Evolutionary conservation across 1,140 invertebrate species (phyloP), one percentile per base, ranked within the genome.

Genomic region (Saccostrea glomerata): DNA sequence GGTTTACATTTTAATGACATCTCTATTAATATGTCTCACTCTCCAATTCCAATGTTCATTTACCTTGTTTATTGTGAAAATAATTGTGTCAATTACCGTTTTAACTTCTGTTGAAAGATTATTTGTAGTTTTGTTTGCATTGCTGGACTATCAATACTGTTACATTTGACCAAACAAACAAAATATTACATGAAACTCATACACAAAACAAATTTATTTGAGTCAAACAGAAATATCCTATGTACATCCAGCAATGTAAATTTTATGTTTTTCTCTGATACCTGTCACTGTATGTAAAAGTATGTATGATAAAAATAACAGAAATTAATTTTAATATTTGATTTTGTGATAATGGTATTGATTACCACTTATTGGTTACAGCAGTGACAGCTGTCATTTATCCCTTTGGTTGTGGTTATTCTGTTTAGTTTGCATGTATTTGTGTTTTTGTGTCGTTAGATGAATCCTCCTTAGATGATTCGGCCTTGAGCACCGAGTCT

Each of bases 381-480:
- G n/a, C 82, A 84, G 54, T 84, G 40, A 55, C 82, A 84, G 40
- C 54, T 84, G 23, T 84, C 54, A 9, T 84, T 9, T 47, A 84
- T 0, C 17, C 1, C 6, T 84, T 84, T 84, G 40, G 40, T 84
- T 54, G n/a, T 84, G 40, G 40, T 54, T 54, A 56, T 84, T 84
- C 11, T 84, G 82, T 84, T 84, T 54, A 84, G 82, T 55, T 84
- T 84, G 82, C 82, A 84, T 54, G 82, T 84, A 54, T 84, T 84
- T 84, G 82, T 84, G 82, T 84, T 84, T 84, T 84, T 84, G 40
- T 84, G 82, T 55, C 82, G 25, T 77, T 84, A 84, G 82, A 84
- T 84, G 47, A 84, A 17, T 55, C 82, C 47, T 54, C 82, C 82
- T 55, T 84, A 54, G 82, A 55, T 84, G 82, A 55, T 84, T 54